Percentiles rank a stretch among this genome's conserved stretches.
Conservation (phyloP, 2,797 vertebrate genomes). For the Lates japonicus region DNA sequence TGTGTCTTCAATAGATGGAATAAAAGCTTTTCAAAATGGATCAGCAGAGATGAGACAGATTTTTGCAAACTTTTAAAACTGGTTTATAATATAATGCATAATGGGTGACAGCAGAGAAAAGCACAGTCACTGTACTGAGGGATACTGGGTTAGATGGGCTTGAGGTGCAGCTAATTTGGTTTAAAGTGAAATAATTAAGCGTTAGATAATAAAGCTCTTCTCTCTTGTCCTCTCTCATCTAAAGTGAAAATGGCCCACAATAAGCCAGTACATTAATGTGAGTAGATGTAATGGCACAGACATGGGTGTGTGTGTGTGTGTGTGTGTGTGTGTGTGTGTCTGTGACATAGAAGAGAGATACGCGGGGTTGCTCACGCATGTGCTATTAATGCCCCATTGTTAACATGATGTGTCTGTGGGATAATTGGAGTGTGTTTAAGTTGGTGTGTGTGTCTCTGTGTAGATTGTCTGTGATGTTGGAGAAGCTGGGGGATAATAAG, state of each 20-base stretch:
- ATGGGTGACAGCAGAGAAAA: constrained; percentile 25
- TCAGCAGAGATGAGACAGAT: constrained; percentile 25
- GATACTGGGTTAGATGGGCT: constrained; percentile 12
- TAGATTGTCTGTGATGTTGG: constrained; percentile 40
- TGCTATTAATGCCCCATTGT: constrained; percentile 63
- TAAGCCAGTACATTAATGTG: constrained; percentile 41
- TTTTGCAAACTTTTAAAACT: constrained; percentile 26
- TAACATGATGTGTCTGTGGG: constrained; percentile 63
- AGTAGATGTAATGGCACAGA: constrained; percentile 42
- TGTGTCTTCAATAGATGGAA: constrained; percentile 3
- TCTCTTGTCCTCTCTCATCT: constrained; percentile 48
- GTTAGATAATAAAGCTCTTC: constrained; percentile 45
- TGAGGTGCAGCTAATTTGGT: constrained; percentile 33
- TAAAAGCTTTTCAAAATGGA: constrained; percentile 27
- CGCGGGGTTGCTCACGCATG: constrained; percentile 35
- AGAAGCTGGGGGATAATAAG: constrained; percentile 63
- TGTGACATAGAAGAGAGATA: constrained; percentile 5
- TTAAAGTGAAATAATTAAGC: constrained; percentile 59
- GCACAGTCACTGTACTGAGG: constrained; percentile 4
- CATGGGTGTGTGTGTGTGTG: constrained; percentile 13
- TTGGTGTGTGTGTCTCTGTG: constrained; percentile 34
- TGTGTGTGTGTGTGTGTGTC: constrained; percentile 15
- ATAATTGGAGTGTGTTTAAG: constrained; percentile 56
- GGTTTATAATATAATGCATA: constrained; percentile 2
- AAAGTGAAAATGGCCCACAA: constrained; percentile 51